A percentile compares a stretch with the other conserved stretches of the same genome.
Evolutionary conservation across 2,797 vertebrate species (phyloP).

Genomic region (Sardinella longiceps): DNA sequence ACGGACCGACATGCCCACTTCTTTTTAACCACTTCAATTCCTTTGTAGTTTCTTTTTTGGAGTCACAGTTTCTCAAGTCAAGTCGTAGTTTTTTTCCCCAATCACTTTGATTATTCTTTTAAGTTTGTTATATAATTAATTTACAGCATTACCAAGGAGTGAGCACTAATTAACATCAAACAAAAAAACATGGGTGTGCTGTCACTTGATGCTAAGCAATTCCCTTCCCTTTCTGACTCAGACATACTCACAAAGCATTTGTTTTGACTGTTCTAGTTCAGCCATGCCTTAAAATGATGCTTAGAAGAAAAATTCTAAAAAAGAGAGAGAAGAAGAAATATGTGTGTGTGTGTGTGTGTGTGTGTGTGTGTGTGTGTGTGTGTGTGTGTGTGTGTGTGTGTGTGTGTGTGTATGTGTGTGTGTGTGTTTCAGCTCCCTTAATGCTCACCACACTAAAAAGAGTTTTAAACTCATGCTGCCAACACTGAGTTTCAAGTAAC

Average conservation of each 20-base stretch:
- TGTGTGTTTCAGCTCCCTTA: neutral
- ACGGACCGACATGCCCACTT: slow-evolving; percentile 41
- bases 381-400: too few relatives aligned
- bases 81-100: neutral
- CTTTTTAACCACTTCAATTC: slow-evolving; percentile 17
- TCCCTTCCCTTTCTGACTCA: slow-evolving; percentile 11
- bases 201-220: slow-evolving; percentile 11
- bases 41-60: slow-evolving; percentile 1
- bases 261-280: slow-evolving; percentile 13
- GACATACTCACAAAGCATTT: slow-evolving; percentile 5
- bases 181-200: slow-evolving; percentile 3
- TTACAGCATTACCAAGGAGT: slow-evolving; percentile 37
- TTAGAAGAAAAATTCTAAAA: neutral
- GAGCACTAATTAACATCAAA: slow-evolving; percentile 42
- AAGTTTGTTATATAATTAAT: slow-evolving; percentile 39
- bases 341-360: too few relatives aligned
- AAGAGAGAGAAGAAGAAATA: too few relatives aligned
- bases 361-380: too few relatives aligned
- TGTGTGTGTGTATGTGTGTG: too few relatives aligned
- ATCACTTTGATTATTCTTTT: slow-evolving; percentile 33
- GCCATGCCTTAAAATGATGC: neutral
- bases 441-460: neutral
- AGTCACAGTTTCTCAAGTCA: slow-evolving; percentile 27
- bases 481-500: neutral
- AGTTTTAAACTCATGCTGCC: neutral